Evolutionary conservation across 2,113 vertebrate species (phyloP).

Genomic region (Alligator mississippiensis): DNA sequence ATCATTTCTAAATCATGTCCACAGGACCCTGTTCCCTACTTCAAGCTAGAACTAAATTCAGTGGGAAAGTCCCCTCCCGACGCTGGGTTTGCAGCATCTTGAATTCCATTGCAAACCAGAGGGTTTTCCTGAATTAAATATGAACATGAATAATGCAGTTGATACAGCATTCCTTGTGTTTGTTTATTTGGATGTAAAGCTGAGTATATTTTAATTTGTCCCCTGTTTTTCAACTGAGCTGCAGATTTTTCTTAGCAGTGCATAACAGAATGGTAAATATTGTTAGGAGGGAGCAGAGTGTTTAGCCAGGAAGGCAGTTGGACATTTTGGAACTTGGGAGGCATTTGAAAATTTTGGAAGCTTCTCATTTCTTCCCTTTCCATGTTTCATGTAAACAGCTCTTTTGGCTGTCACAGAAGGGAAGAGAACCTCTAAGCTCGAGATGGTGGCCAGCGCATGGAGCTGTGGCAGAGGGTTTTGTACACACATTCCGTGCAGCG

Average conservation of each 20-base stretch:
- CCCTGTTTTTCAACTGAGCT: neutral
- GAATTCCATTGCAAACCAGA: neutral
- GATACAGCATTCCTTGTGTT: neutral
- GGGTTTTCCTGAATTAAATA: fast-evolving
- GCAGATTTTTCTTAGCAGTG: neutral
- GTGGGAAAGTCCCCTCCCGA: neutral
- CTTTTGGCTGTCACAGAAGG: constrained; percentile 37
- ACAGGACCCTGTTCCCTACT: fast-evolving
- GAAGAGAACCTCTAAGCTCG: constrained; percentile 24
- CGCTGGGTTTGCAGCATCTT: fast-evolving
- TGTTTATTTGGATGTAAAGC: neutral
- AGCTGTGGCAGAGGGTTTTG: fast-evolving
- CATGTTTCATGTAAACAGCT: constrained; percentile 48
- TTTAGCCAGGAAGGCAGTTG: constrained; percentile 45
- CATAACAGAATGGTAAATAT: neutral
- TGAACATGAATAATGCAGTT: neutral
- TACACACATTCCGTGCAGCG: fast-evolving
- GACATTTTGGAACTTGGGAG: constrained; percentile 37
- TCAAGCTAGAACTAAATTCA: neutral
- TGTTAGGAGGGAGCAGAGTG: neutral
- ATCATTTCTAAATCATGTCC: neutral
- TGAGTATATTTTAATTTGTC: neutral
- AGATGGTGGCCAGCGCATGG: neutral
- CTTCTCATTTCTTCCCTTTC: constrained; percentile 32
- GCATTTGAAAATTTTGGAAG: constrained; percentile 50